Evolutionary conservation across 2,797 vertebrate species (phyloP).

Genomic region (Sebastes steindachneri): DNA sequence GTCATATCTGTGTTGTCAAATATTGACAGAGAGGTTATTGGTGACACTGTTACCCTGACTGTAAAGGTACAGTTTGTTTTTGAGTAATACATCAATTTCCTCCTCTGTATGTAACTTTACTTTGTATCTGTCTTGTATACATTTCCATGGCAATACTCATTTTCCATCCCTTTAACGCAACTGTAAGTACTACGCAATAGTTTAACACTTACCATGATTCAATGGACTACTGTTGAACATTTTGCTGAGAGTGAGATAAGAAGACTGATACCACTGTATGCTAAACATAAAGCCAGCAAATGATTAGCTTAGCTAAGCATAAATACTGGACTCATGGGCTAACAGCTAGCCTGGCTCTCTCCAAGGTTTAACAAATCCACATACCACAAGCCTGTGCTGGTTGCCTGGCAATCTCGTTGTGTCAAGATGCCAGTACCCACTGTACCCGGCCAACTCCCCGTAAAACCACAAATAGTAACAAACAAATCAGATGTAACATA

Average conservation of each 20-base stretch:
- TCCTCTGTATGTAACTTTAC: not conserved
- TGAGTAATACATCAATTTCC: not conserved
- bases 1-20: slow-evolving; percentile 71
- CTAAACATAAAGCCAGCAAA: not conserved
- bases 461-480: not conserved
- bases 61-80: slow-evolving; percentile 80
- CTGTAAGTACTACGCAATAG: too few species aligned
- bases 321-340: not conserved
- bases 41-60: slow-evolving; percentile 77
- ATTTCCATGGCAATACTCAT: not conserved
- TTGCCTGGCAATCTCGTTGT: not conserved
- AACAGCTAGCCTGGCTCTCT: not conserved
- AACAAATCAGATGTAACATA: not conserved
- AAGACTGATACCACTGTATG: not conserved
- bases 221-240: not conserved
- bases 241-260: not conserved
- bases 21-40: slow-evolving; percentile 87
- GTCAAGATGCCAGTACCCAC: not conserved
- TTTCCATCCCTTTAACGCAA: not conserved
- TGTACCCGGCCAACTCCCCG: not conserved
- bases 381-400: not conserved
- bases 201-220: not conserved
- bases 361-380: not conserved
- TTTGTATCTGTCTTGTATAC: not conserved
- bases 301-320: not conserved